Evolutionary conservation across 1,140 invertebrate genomes (phyloP).

Genomic region (Himalopsyche phryganea): DNA sequence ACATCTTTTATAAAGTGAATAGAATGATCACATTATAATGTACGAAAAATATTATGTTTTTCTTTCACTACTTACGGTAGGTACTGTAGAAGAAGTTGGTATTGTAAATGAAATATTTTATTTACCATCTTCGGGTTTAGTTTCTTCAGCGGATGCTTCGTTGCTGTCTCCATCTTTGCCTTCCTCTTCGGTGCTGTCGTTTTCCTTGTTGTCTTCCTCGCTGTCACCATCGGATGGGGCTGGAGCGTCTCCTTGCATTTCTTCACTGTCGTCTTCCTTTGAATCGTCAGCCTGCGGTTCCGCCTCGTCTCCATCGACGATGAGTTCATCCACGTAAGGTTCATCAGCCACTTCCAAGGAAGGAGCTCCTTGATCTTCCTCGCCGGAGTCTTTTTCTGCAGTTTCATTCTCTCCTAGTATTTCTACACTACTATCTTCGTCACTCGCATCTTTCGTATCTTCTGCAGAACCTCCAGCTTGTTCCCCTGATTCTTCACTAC

Average conservation of each 20-base stretch:
- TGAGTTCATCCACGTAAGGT: conserved; percentile 46
- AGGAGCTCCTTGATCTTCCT: conserved; percentile 39
- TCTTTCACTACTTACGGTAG: too few species aligned
- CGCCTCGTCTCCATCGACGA: conserved; percentile 38
- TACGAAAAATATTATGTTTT: too few species aligned
- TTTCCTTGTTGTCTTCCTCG: conserved; percentile 23
- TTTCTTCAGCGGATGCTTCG: conserved; percentile 39
- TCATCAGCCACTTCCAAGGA: conserved; percentile 50
- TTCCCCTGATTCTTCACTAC: conserved; percentile 27
- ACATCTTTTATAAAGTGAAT: too few species aligned
- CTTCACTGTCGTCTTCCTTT: conserved; percentile 43
- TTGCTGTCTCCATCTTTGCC: conserved; percentile 32
- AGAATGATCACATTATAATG: too few species aligned
- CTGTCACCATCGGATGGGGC: conserved; percentile 35
- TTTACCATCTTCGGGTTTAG: conserved; percentile 38
- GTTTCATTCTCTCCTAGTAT: conserved; percentile 41
- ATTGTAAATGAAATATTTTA: neutral
- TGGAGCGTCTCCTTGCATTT: conserved; percentile 36
- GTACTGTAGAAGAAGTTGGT: too few species aligned
- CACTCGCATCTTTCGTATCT: conserved; percentile 46
- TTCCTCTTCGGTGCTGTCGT: conserved; percentile 20
- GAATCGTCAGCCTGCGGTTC: conserved; percentile 35
- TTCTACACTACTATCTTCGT: conserved; percentile 47
- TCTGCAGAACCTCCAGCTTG: conserved; percentile 35
- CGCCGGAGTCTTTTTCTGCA: conserved; percentile 30